phyloP scores from a whole-genome alignment of 2,113 vertebrate genomes.

The Dicaeum eximium region DNA sequence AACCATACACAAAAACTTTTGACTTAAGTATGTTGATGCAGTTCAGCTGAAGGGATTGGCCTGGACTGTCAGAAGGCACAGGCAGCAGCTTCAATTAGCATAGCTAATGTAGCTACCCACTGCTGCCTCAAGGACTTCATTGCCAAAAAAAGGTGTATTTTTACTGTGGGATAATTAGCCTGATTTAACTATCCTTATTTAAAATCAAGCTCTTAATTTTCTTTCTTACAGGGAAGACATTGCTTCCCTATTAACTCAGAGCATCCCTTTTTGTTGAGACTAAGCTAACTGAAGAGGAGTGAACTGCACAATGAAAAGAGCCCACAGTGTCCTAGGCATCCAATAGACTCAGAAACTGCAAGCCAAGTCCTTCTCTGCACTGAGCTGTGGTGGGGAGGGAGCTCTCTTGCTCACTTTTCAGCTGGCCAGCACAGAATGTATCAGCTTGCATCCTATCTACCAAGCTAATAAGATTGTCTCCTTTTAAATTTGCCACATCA shows the following conservation, averaged over 20 bases:
- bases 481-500: background rate
- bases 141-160: conserved; percentile 62
- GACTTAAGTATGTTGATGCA: conserved; percentile 19
- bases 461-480: background rate
- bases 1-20: conserved; percentile 34
- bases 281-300: background rate
- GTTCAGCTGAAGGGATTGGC: background rate
- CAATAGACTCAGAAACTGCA: background rate
- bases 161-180: background rate
- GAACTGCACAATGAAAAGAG: background rate
- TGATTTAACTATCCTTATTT: background rate
- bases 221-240: background rate
- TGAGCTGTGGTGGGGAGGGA: background rate
- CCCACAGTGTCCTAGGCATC: background rate
- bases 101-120: background rate
- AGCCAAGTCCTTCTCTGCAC: background rate
- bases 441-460: background rate
- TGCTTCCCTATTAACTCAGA: background rate
- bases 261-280: background rate
- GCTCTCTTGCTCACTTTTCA: background rate
- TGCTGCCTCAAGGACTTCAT: background rate
- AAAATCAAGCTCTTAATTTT: background rate
- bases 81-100: background rate
- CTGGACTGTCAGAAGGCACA: background rate
- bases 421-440: background rate